phyloP scores from a whole-genome alignment of 2,113 vertebrate genomes.

The Pituophis catenifer region DNA sequence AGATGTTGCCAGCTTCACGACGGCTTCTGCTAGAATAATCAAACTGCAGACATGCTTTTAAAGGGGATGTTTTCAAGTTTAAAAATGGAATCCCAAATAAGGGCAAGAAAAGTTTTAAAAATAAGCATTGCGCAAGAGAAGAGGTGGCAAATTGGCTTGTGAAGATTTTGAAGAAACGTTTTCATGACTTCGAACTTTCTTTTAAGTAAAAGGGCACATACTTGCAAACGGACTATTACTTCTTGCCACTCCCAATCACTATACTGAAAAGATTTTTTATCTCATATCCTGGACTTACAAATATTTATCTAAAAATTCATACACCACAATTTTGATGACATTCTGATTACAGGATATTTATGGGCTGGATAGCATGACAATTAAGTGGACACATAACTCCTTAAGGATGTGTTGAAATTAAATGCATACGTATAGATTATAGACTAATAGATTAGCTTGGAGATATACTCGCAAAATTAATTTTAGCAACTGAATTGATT shows the following conservation, averaged over 20 bases:
- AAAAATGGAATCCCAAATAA: constrained; percentile 55
- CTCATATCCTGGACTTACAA: constrained; percentile 50
- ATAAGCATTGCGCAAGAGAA: constrained; percentile 44
- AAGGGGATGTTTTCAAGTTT: constrained; percentile 60
- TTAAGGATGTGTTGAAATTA: background rate
- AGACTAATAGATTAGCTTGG: background rate
- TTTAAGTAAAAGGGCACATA: constrained; percentile 49
- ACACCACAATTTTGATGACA: constrained; percentile 25
- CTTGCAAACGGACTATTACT: constrained; percentile 32
- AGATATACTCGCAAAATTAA: background rate
- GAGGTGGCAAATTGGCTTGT: constrained; percentile 39
- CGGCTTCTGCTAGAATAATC: constrained; percentile 68
- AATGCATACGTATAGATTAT: background rate
- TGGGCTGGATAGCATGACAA: background rate
- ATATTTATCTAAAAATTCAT: constrained; percentile 54
- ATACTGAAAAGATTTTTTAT: constrained; percentile 6
- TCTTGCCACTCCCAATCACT: constrained; percentile 42
- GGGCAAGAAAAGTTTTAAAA: constrained; percentile 56
- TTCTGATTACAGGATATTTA: background rate
- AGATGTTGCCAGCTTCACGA: constrained; percentile 49
- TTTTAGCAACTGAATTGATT: background rate
- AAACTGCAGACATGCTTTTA: constrained; percentile 49
- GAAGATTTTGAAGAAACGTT: constrained; percentile 58
- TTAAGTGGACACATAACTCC: background rate
- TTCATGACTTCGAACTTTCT: constrained; percentile 58